Conservation (phyloP, 2,797 vertebrate species). For the Microcaecilia unicolor region DNA sequence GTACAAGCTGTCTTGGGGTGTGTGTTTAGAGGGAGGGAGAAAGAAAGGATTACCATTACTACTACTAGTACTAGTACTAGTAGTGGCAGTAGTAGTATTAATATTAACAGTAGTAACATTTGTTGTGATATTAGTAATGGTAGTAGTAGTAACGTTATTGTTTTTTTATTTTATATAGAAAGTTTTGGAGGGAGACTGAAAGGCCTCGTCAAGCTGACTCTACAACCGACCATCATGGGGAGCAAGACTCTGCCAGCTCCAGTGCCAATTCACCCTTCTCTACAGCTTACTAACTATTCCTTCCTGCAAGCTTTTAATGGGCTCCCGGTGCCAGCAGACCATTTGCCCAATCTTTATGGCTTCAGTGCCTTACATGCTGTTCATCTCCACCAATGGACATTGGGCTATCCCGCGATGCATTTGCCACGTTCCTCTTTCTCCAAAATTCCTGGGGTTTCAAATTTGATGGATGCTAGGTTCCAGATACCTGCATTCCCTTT, state of each 20-base stretch:
- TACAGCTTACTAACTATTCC: constrained; percentile 90
- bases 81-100: no score
- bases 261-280: constrained; percentile 86
- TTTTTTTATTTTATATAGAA: not conserved
- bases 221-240: constrained; percentile 60
- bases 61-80: no score
- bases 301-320: constrained; percentile 87
- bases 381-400: constrained; percentile 93
- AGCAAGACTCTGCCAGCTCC: constrained; percentile 93
- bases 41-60: no score
- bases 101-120: no score
- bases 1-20: no score
- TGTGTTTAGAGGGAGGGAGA: no score
- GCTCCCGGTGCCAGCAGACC: constrained; percentile 80
- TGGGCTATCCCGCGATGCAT: constrained; percentile 82
- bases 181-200: not conserved
- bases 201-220: no score
- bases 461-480: constrained; percentile 69
- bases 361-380: constrained; percentile 90
- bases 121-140: no score
- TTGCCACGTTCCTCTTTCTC: constrained; percentile 85
- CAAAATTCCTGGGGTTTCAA: constrained; percentile 69
- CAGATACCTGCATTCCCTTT: constrained; percentile 75
- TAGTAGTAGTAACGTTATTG: no score
- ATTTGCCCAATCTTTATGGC: constrained; percentile 83